Base-by-base conservation (phyloP, 2,797 vertebrate genomes). In the Esox lucius region DNA sequence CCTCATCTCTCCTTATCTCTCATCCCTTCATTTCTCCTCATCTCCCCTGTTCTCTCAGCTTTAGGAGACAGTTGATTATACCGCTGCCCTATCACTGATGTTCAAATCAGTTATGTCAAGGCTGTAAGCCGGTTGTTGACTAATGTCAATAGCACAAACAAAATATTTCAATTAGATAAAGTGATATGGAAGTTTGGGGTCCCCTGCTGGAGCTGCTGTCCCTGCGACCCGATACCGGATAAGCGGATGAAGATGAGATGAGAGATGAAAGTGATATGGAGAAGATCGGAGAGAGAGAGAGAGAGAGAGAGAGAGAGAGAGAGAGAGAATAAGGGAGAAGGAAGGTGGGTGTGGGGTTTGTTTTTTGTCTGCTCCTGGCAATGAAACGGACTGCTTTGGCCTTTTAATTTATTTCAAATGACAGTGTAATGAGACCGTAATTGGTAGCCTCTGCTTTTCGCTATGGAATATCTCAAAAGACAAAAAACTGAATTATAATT, bases 401-500 rank as follows among this genome's bases (percentile, higher is more conserved):
- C 89, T 90, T 91, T 91, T 93, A 88, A 93, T 93, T 92, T 92
- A 88, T 88, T 90, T 90, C 88, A 90, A 91, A 90, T 93, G 87
- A 90, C 88, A 80, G 85, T 70, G 80, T 91, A 91, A 93, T 91
- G 91, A 92, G 90, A 85, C 87, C 82, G 86, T 89, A 90, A 91
- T 90, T 90, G 85, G 83, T 80, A 87, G 82, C 86, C 82, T 78
- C 87, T 89, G 11, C 89, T 77, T 82, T 87, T 88, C 79, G 80
- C 86, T 86, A 89, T 89, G 35, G 7, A 86, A 90, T 91, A 92
- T 91, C 91, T 90, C 84, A 88, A 48, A n/a, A 69, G 77, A 87
- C 83, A 85, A 84, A 85, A 86, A 89, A 19, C 85, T 77, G 85
- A 70, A 88, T 86, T 88, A 90, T 92, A 91, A 92, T 93, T 92